Conservation (phyloP, 2,113 vertebrate species). For the Ochotona curzoniae region DNA sequence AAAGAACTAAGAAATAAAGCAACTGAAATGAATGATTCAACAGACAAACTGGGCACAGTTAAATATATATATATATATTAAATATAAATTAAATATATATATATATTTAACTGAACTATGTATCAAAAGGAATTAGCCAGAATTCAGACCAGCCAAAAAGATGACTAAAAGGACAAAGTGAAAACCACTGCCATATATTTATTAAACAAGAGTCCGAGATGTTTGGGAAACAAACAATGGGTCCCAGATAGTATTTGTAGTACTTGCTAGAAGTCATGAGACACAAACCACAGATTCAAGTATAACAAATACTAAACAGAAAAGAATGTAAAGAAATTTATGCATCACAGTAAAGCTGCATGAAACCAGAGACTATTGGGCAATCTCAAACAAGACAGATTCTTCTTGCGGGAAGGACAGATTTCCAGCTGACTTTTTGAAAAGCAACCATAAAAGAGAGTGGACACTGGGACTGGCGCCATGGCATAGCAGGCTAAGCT, state of each 20-base stretch:
- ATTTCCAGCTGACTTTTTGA: not conserved
- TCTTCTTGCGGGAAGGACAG: not conserved
- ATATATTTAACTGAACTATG: not conserved
- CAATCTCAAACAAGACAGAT: constrained; percentile 36
- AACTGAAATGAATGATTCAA: constrained; percentile 47
- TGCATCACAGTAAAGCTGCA: not conserved
- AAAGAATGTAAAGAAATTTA: constrained; percentile 43
- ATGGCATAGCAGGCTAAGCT: too few species aligned
- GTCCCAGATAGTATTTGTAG: constrained; percentile 11
- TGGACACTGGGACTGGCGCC: too few species aligned
- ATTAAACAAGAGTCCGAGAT: constrained; percentile 29
- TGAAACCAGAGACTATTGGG: constrained; percentile 31
- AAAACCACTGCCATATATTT: constrained; percentile 24
- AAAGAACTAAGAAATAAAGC: not conserved
- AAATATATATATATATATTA: not conserved
- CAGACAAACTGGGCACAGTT: not conserved
- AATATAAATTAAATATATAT: too few species aligned
- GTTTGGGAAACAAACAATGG: not conserved
- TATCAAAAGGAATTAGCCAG: not conserved
- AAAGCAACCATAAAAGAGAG: constrained; percentile 10
- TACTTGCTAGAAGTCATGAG: constrained; percentile 45
- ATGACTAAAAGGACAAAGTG: not conserved
- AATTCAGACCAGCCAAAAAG: not conserved
- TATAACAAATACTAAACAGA: constrained; percentile 22
- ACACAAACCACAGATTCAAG: constrained; percentile 26